Percentiles rank a stretch among this genome's conserved stretches.
Evolutionary conservation across 2,113 vertebrate species (phyloP).

Genomic region (Rhineura floridana): DNA sequence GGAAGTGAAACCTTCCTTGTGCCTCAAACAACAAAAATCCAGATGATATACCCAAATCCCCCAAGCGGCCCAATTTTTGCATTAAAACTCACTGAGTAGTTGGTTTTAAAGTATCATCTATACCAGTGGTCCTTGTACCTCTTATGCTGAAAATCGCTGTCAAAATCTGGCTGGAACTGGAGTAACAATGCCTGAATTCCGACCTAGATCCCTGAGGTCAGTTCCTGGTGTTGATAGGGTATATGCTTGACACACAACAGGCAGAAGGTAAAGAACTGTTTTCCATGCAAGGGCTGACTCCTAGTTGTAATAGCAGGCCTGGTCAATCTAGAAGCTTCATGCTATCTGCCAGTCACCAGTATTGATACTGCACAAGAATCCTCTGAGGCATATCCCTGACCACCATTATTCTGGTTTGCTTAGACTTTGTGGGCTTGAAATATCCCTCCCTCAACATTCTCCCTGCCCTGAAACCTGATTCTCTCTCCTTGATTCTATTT

Average conservation of each 20-base stretch:
- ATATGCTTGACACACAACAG: background rate
- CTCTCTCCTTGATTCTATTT: background rate
- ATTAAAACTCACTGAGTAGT: background rate
- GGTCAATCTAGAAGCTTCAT: background rate
- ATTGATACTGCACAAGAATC: background rate
- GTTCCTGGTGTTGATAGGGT: too few relatives aligned
- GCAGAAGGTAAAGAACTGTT: background rate
- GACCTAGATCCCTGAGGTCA: background rate
- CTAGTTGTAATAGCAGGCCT: background rate
- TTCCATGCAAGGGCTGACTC: background rate
- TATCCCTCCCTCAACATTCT: background rate
- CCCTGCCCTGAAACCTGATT: background rate
- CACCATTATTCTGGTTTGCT: background rate
- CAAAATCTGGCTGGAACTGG: background rate
- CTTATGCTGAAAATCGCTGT: background rate
- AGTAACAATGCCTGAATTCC: background rate
- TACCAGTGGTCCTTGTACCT: background rate
- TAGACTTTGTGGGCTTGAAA: background rate
- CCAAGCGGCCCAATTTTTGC: background rate
- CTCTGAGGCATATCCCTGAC: background rate
- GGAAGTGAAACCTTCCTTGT: too few relatives aligned
- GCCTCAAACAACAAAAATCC: background rate
- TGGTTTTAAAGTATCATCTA: background rate
- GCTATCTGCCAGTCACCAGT: background rate
- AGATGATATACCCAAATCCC: background rate